Percentiles rank a stretch among this genome's conserved stretches.
phyloP scores from a whole-genome alignment of 2,113 vertebrate species.

The Myrmophylax atrothorax region DNA sequence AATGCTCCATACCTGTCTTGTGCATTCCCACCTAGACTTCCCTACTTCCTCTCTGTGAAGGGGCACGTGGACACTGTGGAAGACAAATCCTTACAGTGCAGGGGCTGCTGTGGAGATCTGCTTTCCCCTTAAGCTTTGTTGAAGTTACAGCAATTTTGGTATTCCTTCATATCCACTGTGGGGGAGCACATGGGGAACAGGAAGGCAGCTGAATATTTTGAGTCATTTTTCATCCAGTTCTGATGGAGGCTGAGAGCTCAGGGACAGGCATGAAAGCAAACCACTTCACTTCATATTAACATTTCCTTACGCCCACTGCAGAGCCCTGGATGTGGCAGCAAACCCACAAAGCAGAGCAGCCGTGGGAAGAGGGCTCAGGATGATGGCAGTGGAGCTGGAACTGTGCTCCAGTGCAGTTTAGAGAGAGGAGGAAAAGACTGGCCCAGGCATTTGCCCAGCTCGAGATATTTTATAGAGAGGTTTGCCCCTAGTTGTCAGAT shows the following conservation, averaged over 20 bases:
- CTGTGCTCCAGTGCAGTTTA: not conserved
- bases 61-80: not conserved
- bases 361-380: not conserved
- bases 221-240: not conserved
- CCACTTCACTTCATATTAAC: not conserved
- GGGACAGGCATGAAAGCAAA: not conserved
- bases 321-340: not conserved
- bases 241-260: not conserved
- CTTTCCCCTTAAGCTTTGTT: not conserved
- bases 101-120: not conserved
- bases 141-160: not conserved
- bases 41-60: too few relatives aligned
- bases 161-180: fast-evolving
- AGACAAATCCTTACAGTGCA: not conserved
- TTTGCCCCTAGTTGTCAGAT: not conserved
- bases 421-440: not conserved
- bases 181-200: not conserved
- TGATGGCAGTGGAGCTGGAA: fast-evolving
- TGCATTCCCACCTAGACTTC: not conserved
- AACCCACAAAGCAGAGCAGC: not conserved
- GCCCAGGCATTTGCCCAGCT: not conserved
- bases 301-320: not conserved
- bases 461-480: not conserved
- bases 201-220: not conserved
- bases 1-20: not conserved